Evolutionary conservation across 1,140 invertebrate genomes (phyloP).

Genomic region (Zaprionus lachaisei): DNA sequence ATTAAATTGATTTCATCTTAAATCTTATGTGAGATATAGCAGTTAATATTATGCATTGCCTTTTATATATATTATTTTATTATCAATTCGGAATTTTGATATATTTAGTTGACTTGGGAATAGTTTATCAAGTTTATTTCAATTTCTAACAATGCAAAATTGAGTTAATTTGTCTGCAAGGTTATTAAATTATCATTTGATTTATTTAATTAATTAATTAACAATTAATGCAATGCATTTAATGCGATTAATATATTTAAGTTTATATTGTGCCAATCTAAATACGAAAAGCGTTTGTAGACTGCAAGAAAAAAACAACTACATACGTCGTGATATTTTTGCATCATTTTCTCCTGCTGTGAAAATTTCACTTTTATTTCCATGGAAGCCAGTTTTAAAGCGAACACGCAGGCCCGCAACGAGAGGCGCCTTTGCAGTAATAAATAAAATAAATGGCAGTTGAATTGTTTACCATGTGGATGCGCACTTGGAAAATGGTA

Average conservation of each 20-base stretch:
- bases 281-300: background rate
- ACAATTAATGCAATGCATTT: conserved; percentile 1
- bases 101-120: too few species aligned
- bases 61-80: background rate
- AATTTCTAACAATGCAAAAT: background rate
- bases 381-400: conserved; percentile 57
- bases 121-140: too few species aligned
- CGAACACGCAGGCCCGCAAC: conserved; percentile 51
- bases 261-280: background rate
- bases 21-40: too few species aligned
- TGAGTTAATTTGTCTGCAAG: background rate
- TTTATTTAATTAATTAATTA: conserved; percentile 5
- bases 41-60: too few species aligned
- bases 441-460: conserved; percentile 78
- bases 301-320: background rate
- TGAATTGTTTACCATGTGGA: conserved; percentile 63
- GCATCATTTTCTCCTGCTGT: conserved; percentile 74
- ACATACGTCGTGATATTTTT: conserved; percentile 47
- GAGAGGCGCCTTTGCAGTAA: conserved; percentile 40
- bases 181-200: background rate
- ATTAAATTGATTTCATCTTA: too few species aligned
- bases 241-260: background rate
- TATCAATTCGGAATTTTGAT: too few species aligned
- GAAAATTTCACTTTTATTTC: conserved; percentile 79
- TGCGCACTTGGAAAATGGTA: conserved; percentile 30